Conservation (phyloP, 1,140 invertebrate genomes). For the Heterodera schachtii region DNA sequence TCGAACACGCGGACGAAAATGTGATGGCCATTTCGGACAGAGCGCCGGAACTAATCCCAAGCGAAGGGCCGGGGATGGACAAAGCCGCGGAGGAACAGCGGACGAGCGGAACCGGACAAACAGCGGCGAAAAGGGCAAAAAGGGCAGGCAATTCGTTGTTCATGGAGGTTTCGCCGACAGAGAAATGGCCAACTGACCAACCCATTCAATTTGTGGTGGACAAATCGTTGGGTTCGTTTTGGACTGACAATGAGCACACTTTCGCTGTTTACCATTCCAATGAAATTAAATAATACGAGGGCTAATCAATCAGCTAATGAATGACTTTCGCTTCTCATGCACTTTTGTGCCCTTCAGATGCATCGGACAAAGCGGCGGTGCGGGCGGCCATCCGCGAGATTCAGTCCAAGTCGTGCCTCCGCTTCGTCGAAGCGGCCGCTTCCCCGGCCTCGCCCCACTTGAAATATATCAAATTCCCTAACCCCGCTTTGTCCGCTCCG, state of each 20-base stretch:
- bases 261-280: too few species aligned
- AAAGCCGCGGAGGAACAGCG: too few species aligned
- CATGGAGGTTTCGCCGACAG: slow-evolving; percentile 25
- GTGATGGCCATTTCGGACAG: not conserved
- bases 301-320: not conserved
- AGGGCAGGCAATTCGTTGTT: slow-evolving; percentile 19
- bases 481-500: not conserved
- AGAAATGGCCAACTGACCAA: slow-evolving; percentile 17
- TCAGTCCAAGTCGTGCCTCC: slow-evolving; percentile 19
- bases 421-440: not conserved
- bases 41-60: not conserved
- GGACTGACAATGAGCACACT: not conserved
- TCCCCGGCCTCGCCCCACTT: not conserved
- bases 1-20: slow-evolving; percentile 6
- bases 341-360: not conserved
- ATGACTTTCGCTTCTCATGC: not conserved
- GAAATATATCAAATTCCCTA: slow-evolving; percentile 11
- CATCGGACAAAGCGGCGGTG: not conserved
- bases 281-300: not conserved
- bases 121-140: not conserved
- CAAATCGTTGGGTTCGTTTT: slow-evolving; percentile 24
- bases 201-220: slow-evolving; percentile 36
- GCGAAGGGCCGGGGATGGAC: not conserved
- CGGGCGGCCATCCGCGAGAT: slow-evolving; percentile 7
- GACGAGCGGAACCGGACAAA: not conserved